These are phyloP conservation scores for Tipula helvola DNA, from an alignment of 2,888 invertebrate genomes.

Conservation along the genomic window DNA sequence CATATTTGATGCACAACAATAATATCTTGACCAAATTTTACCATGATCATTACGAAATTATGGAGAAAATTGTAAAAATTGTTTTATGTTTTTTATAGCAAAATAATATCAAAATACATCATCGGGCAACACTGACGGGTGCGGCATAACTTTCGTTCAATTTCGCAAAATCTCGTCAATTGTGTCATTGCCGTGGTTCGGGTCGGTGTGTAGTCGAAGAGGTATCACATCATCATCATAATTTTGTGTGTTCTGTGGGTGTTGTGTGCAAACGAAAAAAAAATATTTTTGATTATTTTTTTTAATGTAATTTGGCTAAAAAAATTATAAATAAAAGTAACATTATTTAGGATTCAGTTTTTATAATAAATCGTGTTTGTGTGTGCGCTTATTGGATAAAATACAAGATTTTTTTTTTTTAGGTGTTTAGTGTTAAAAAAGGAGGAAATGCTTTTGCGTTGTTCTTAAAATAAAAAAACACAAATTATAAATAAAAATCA, in stretches of 20 bases:
- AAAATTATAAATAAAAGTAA: not conserved
- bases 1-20: not conserved
- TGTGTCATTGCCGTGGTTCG: conserved; percentile 6
- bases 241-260: conserved; percentile 6
- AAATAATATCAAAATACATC: not conserved
- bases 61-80: not conserved
- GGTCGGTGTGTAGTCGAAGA: not conserved
- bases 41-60: not conserved
- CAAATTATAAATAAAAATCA: not conserved
- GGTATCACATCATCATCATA: conserved; percentile 8
- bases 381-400: not conserved
- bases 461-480: not conserved
- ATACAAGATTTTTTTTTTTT: not conserved
- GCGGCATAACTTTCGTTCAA: conserved; percentile 4
- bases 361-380: not conserved
- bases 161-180: conserved; percentile 5
- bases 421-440: not conserved
- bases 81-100: not conserved
- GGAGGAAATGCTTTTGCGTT: conserved; percentile 6
- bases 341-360: not conserved
- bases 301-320: not conserved
- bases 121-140: not conserved
- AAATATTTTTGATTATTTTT: not conserved
- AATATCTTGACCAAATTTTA: not conserved
- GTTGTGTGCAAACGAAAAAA: conserved; percentile 5